Evolutionary conservation across 2,113 vertebrate genomes (phyloP).

Genomic region (Mustelus asterias): DNA sequence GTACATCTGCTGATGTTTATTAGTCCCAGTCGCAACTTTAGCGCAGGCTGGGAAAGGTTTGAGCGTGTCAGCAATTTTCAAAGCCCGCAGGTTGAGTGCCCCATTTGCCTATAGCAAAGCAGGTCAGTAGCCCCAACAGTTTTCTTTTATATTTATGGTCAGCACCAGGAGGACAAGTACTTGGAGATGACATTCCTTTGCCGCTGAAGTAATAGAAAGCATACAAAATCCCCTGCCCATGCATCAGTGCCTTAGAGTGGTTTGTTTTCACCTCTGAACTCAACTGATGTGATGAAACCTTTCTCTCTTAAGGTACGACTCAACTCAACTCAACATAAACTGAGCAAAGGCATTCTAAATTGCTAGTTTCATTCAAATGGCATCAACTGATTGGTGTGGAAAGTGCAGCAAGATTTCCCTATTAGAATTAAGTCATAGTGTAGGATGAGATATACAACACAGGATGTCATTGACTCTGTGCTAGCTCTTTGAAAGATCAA

Average conservation of each 20-base stretch:
- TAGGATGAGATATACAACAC: background rate
- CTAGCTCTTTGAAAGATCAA: background rate
- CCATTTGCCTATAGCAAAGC: background rate
- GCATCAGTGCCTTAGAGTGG: background rate
- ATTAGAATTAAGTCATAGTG: background rate
- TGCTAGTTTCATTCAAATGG: background rate
- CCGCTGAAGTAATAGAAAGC: background rate
- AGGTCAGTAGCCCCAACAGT: too few relatives aligned
- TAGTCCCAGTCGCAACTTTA: background rate
- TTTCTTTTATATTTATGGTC: background rate
- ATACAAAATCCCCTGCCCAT: background rate
- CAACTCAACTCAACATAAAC: background rate
- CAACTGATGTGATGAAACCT: background rate
- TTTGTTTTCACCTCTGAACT: background rate
- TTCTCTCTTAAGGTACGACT: background rate
- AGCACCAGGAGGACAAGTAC: background rate
- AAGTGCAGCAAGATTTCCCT: background rate
- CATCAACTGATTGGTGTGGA: background rate
- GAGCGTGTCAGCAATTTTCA: background rate
- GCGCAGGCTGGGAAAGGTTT: background rate
- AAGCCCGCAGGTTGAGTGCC: background rate
- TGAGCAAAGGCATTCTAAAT: background rate
- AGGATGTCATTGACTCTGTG: background rate
- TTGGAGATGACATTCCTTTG: background rate
- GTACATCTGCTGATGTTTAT: background rate